A percentile compares a stretch with the other conserved stretches of the same genome.
These are phyloP conservation scores for Phoxinus dragarum DNA, from an alignment of 2,797 vertebrate species.

Conservation along the genomic window DNA sequence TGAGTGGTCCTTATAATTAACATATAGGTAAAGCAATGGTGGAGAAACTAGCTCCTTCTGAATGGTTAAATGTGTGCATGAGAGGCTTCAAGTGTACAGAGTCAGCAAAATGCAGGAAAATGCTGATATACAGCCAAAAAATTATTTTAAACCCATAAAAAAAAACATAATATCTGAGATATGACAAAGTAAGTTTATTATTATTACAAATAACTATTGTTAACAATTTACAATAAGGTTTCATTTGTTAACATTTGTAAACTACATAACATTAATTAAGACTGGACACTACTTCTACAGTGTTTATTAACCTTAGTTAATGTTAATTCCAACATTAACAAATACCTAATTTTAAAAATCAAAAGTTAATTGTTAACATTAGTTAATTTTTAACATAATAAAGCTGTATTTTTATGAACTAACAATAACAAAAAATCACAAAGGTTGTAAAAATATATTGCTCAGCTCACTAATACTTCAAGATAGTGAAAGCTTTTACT, in stretches of 20 bases:
- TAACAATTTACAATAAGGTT: no score
- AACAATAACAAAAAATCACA: neutral
- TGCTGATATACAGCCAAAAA: neutral
- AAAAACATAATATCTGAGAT: neutral
- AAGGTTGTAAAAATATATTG: neutral
- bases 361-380: neutral
- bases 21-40: conserved; percentile 48
- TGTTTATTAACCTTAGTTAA: no score
- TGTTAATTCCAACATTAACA: no score
- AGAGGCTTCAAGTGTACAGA: conserved; percentile 4
- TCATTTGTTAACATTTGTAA: no score
- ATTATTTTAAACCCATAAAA: neutral
- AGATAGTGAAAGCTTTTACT: neutral
- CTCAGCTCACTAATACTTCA: neutral
- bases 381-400: neutral
- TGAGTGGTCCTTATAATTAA: conserved; percentile 63
- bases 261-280: no score
- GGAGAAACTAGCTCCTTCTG: conserved; percentile 1
- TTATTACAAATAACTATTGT: no score
- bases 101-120: neutral
- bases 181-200: no score
- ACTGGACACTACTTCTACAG: no score
- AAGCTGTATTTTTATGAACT: neutral
- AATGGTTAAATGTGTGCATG: conserved; percentile 31
- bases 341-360: no score